Conservation (phyloP, 2,888 invertebrate genomes). For the Orgyia antiqua region DNA sequence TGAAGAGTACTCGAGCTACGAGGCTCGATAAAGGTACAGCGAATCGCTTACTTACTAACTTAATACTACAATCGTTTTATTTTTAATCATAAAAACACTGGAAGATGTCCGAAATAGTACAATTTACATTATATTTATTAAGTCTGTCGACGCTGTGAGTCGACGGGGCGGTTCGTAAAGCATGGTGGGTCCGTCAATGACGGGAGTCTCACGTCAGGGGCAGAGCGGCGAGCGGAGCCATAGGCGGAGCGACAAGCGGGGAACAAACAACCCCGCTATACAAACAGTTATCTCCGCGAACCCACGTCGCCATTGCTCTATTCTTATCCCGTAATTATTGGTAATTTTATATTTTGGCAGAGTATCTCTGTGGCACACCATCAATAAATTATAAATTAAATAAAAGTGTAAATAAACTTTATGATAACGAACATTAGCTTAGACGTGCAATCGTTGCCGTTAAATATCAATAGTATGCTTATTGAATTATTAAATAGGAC, state of each 20-base stretch:
- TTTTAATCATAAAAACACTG: constrained; percentile 60
- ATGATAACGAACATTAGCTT: constrained; percentile 73
- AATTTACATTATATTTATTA: constrained; percentile 43
- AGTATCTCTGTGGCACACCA: constrained; percentile 79
- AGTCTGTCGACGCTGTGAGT: constrained; percentile 40
- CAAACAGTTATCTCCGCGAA: not conserved
- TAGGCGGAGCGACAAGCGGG: constrained; percentile 4
- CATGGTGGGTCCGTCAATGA: constrained; percentile 30
- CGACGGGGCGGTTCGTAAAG: constrained; percentile 32
- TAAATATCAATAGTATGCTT: constrained; percentile 72
- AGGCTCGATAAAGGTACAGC: constrained; percentile 64
- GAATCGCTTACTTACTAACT: constrained; percentile 60
- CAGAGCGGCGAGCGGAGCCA: constrained; percentile 19
- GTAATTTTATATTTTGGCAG: constrained; percentile 79
- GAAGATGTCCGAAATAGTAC: constrained; percentile 68
- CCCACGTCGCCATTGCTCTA: constrained; percentile 16
- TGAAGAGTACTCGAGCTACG: constrained; percentile 59
- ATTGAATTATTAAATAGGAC: constrained; percentile 64
- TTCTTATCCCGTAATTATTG: constrained; percentile 52
- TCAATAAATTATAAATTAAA: constrained; percentile 75
- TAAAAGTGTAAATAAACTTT: constrained; percentile 76
- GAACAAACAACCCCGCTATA: not conserved
- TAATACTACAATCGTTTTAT: constrained; percentile 62
- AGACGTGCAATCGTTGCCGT: constrained; percentile 74
- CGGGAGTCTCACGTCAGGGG: constrained; percentile 26